Percentiles rank a stretch among this genome's conserved stretches.
These are phyloP conservation scores for Passer domesticus DNA, from an alignment of 2,113 vertebrate genomes.

Conservation along the genomic window DNA sequence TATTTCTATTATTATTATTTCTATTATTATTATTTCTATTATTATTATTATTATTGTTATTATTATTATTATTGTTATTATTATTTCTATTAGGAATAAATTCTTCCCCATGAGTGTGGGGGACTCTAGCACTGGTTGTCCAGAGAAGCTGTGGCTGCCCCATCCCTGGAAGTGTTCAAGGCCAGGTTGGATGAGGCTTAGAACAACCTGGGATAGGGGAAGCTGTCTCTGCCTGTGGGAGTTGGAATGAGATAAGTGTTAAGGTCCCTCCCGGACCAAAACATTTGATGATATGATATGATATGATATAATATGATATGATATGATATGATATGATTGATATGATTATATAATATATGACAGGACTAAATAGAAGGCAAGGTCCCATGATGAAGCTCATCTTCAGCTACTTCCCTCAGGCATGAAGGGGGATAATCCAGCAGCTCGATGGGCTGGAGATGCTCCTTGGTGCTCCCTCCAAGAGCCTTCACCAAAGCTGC, in stretches of 20 bases:
- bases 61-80: not conserved
- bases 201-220: too few species aligned
- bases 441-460: not conserved
- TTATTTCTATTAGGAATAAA: not conserved
- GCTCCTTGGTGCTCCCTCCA: not conserved
- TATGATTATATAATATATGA: not conserved
- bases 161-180: not conserved
- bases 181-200: fast-evolving
- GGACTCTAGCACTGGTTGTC: not conserved
- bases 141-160: not conserved
- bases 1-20: not conserved
- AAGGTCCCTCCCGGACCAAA: not conserved
- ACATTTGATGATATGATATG: not conserved
- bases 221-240: not conserved
- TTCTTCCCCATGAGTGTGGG: not conserved
- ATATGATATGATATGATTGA: not conserved
- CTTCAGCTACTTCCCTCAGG: not conserved
- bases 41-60: not conserved
- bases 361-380: not conserved
- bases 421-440: not conserved
- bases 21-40: not conserved
- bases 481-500: not conserved
- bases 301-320: not conserved
- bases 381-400: not conserved
- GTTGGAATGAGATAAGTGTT: not conserved